Conservation (phyloP, 2,797 vertebrate species). For the Bradypodion ventrale region DNA sequence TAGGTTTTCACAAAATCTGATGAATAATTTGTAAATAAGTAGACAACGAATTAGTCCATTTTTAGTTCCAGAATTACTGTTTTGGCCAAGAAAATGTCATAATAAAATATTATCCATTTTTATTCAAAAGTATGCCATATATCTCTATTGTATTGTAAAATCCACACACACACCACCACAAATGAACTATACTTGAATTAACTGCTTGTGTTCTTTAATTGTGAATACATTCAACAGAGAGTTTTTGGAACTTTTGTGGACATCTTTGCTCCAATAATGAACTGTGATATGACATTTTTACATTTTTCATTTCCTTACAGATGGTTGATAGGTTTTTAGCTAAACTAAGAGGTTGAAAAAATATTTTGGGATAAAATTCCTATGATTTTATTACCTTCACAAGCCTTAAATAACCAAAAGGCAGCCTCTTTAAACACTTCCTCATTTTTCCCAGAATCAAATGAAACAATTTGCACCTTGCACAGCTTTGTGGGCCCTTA, state of each 20-base stretch:
- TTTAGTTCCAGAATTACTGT: too few species aligned
- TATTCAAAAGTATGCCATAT: neutral
- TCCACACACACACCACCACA: neutral
- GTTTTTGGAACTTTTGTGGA: neutral
- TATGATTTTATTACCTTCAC: conserved; percentile 43
- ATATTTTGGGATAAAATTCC: neutral
- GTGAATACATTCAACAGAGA: neutral
- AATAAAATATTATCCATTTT: neutral
- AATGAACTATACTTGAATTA: neutral
- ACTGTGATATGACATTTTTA: neutral
- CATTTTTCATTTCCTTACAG: neutral
- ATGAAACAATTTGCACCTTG: conserved; percentile 77
- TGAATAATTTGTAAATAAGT: too few species aligned
- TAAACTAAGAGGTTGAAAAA: neutral
- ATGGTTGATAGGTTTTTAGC: neutral
- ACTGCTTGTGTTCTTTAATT: neutral
- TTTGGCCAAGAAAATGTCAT: too few species aligned
- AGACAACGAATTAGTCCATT: too few species aligned
- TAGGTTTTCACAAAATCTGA: too few species aligned
- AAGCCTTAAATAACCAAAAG: conserved; percentile 68
- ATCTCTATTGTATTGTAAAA: neutral
- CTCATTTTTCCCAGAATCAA: conserved; percentile 76
- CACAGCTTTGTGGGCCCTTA: conserved; percentile 72
- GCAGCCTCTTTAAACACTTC: conserved; percentile 72
- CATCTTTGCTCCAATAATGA: too few species aligned